Evolutionary conservation across 2,888 invertebrate genomes (phyloP), one percentile per base, ranked within the genome.

Genomic region (Margaritifera margaritifera): DNA sequence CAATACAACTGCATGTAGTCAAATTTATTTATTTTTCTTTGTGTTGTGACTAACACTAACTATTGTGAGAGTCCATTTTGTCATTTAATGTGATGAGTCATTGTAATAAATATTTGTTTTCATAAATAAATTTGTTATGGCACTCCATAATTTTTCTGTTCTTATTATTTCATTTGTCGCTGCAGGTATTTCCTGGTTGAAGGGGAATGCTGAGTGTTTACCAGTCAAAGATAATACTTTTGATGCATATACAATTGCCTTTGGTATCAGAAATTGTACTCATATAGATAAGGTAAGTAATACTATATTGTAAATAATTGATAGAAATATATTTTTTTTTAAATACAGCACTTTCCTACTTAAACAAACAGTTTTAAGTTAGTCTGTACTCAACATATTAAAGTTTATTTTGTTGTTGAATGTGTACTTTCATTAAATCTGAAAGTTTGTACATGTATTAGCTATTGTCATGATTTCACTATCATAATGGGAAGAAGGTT

Each of bases 251-350:
- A 98, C 99, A 3, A 97, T 99, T 81, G 97, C 98, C 0, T 99
- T 98, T 91, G 99, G 99, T 22, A 95, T 99, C 77, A 91, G 99
- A 81, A 99, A 99, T 91, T 95, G 96, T 80, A 98, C 98, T 0
- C 95, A 95, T 85, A 92, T 98, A 67, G 95, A 97, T 68, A 94
- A 94, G 92, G 97, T 95, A 85, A 71, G 71, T 60, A 68, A 27
- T 19, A n/a, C 50, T 31, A 24, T 62, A 3, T 27, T 60, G 4
- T 63, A 64, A 11, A 15, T 60, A 25, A 64, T 64, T 22, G n/a
- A 8, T 20, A 24, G 24, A 24, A 60, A 24, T 61, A 24, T 53
- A 11, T 4, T 19, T 24, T 64, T 18, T 18, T 25, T 19, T 4
- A 54, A 24, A n/a, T 25, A 25, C 19, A 42, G 4, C 4, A 8